Conservation (phyloP, 2,888 invertebrate species). For the Eumerus sabulonum region DNA sequence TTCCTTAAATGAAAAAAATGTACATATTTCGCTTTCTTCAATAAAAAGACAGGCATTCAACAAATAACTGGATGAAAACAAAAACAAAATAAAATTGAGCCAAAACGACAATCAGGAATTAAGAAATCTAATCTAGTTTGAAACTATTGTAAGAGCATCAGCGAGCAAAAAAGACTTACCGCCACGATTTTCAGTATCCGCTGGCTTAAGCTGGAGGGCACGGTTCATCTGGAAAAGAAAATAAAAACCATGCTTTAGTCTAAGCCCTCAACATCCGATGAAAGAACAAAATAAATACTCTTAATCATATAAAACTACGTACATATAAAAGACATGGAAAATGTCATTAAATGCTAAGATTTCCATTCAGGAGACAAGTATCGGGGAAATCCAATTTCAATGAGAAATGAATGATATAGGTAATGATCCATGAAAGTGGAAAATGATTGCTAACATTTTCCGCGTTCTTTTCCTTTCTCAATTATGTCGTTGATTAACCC, state of each 20-base stretch:
- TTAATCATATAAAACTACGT: too few relatives aligned
- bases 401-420: conserved; percentile 27
- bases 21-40: conserved; percentile 24
- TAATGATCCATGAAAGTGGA: conserved; percentile 64
- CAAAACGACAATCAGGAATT: conserved; percentile 2
- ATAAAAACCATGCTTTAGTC: too few relatives aligned
- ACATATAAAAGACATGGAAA: too few relatives aligned
- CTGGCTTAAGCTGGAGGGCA: conserved; percentile 99
- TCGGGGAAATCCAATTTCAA: conserved; percentile 60
- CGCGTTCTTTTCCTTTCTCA: too few relatives aligned
- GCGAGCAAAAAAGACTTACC: conserved; percentile 88
- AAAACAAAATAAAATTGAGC: conserved; percentile 15
- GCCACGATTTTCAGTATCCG: conserved; percentile 99
- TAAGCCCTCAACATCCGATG: too few relatives aligned
- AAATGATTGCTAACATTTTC: too few relatives aligned
- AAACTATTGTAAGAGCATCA: conserved; percentile 50
- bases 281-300: too few relatives aligned
- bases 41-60: conserved; percentile 48
- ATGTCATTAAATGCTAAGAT: conserved; percentile 51
- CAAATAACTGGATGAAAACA: conserved; percentile 28
- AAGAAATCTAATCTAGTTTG: conserved; percentile 18
- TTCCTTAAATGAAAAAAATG: conserved; percentile 7
- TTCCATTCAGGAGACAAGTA: conserved; percentile 29
- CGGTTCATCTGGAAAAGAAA: conserved; percentile 96
- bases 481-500: conserved; percentile 53